A percentile compares a stretch with the other conserved stretches of the same genome.
phyloP scores from a whole-genome alignment of 2,113 vertebrate genomes.

The Syngnathoides biaculeatus region DNA sequence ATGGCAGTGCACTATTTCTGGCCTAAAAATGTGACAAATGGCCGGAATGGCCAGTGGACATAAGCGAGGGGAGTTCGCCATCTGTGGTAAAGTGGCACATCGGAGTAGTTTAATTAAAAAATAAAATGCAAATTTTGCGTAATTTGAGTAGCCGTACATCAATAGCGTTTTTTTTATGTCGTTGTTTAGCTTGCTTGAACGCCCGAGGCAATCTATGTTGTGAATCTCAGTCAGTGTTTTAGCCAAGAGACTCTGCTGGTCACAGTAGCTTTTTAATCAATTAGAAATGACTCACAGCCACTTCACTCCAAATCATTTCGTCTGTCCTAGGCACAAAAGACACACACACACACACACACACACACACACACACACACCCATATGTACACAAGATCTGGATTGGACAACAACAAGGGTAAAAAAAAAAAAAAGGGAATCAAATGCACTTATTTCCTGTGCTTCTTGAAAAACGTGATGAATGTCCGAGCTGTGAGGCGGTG shows the following conservation, averaged over 20 bases:
- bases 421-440: conserved; percentile 38
- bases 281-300: conserved; percentile 60
- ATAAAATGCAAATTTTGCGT: conserved; percentile 4
- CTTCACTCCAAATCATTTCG: conserved; percentile 61
- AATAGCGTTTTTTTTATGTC: conserved; percentile 53
- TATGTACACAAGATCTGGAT: conserved; percentile 13
- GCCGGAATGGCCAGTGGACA: conserved; percentile 8
- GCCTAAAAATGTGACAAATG: conserved; percentile 13
- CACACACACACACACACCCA: background rate
- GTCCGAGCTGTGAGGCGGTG: conserved; percentile 60
- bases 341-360: background rate
- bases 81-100: background rate
- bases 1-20: conserved; percentile 4
- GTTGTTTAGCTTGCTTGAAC: conserved; percentile 51
- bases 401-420: conserved; percentile 34
- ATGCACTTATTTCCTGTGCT: conserved; percentile 54
- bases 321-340: conserved; percentile 31
- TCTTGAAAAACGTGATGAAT: conserved; percentile 72
- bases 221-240: conserved; percentile 45
- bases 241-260: conserved; percentile 55
- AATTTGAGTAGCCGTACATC: conserved; percentile 50
- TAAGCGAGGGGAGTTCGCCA: background rate
- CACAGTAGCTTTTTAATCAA: conserved; percentile 61
- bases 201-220: conserved; percentile 46
- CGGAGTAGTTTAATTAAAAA: conserved; percentile 6